Evolutionary conservation across 2,888 invertebrate genomes (phyloP).

Genomic region (Timandra comae): DNA sequence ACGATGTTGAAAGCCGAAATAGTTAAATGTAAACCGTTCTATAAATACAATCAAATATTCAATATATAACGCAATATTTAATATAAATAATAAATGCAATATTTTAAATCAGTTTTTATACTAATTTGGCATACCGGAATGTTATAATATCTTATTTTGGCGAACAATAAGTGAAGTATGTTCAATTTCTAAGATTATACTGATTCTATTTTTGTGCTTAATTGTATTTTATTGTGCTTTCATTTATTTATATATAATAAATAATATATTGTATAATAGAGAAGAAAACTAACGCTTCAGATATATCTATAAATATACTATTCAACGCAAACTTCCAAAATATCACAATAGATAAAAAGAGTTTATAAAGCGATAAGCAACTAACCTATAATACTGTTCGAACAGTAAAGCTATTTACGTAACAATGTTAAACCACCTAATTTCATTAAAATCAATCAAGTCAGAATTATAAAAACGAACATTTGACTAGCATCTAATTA

Average conservation of each 20-base stretch:
- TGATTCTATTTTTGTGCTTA: conserved; percentile 1
- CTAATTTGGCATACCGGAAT: conserved; percentile 71
- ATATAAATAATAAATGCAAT: conserved; percentile 47
- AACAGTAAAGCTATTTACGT: conserved; percentile 51
- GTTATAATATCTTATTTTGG: conserved; percentile 52
- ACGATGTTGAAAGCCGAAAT: too few relatives aligned
- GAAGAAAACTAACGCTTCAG: conserved; percentile 10
- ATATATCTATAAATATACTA: conserved; percentile 22
- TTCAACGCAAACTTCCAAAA: conserved; percentile 42
- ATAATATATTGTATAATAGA: conserved; percentile 11
- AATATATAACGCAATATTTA: too few relatives aligned
- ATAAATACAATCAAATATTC: too few relatives aligned
- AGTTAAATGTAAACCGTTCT: conserved; percentile 4
- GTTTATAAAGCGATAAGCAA: conserved; percentile 53
- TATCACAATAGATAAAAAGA: conserved; percentile 55
- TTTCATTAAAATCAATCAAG: conserved; percentile 56
- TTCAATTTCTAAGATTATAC: conserved; percentile 11
- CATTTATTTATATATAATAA: conserved; percentile 1
- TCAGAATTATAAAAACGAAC: conserved; percentile 39
- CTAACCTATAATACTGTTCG: conserved; percentile 75
- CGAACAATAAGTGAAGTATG: conserved; percentile 17
- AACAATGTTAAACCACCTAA: conserved; percentile 44
- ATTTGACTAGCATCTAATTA: conserved; percentile 72
- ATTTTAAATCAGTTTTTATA: conserved; percentile 29
- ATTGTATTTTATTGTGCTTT: conserved; percentile 3